phyloP scores from a whole-genome alignment of 2,797 vertebrate genomes.

The Pangasius sanitwongsei region DNA sequence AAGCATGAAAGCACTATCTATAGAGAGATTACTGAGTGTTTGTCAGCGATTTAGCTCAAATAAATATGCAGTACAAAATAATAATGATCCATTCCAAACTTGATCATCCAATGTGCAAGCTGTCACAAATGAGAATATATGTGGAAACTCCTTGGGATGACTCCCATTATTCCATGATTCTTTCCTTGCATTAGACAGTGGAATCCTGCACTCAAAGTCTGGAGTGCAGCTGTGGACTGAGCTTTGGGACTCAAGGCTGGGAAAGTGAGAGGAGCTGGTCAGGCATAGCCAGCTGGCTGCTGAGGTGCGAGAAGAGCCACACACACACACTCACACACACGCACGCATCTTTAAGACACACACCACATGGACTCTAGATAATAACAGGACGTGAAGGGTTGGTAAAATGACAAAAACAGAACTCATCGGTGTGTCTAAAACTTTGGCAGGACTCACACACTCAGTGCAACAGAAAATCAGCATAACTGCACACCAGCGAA shows the following conservation, averaged over 20 bases:
- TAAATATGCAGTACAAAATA: background rate
- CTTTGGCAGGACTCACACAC: background rate
- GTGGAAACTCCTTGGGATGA: background rate
- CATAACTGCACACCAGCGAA: slow-evolving; percentile 20
- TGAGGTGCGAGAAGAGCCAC: slow-evolving; percentile 19
- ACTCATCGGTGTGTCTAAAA: background rate
- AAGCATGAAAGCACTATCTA: background rate
- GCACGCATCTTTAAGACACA: background rate
- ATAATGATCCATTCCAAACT: background rate
- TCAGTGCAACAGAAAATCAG: background rate
- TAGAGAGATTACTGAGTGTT: background rate
- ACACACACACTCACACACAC: slow-evolving; percentile 17
- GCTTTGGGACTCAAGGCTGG: slow-evolving; percentile 40
- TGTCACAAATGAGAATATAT: background rate
- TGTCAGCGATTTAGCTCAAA: slow-evolving; percentile 10
- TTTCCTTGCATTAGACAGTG: slow-evolving; percentile 35
- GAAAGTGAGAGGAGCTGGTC: slow-evolving; percentile 46
- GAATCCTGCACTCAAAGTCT: slow-evolving; percentile 44
- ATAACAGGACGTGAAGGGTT: slow-evolving; percentile 3
- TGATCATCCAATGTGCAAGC: background rate
- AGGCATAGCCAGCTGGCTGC: slow-evolving; percentile 48
- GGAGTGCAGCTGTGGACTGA: slow-evolving; percentile 50
- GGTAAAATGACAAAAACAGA: slow-evolving; percentile 20
- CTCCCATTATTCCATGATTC: background rate
- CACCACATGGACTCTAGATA: slow-evolving; percentile 10